Conservation (phyloP, 2,888 invertebrate species). For the Strigamia maritima region DNA sequence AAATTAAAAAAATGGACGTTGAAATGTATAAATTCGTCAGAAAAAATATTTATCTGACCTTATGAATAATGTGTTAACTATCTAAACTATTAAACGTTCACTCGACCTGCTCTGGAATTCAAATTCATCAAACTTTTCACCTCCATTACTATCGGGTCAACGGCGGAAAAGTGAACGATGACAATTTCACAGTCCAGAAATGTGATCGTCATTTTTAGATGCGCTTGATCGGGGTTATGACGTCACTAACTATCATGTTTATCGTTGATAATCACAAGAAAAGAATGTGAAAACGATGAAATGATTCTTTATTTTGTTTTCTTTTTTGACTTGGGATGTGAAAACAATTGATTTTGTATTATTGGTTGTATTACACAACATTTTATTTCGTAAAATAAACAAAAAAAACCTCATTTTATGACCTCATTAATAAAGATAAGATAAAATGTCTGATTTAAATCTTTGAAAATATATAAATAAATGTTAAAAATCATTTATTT, state of each 20-base stretch:
- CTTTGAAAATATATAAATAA: background rate
- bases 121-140: conserved; percentile 29
- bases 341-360: too few species aligned
- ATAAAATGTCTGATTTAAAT: background rate
- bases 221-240: background rate
- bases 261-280: background rate
- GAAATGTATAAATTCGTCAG: background rate
- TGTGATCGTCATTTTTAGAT: background rate
- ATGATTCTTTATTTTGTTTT: background rate
- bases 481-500: background rate
- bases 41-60: background rate
- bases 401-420: background rate
- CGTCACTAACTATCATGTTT: background rate
- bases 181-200: background rate
- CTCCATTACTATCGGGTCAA: conserved; percentile 18
- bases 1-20: background rate
- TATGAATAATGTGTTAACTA: conserved; percentile 29
- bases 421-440: background rate
- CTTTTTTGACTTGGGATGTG: too few species aligned
- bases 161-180: background rate
- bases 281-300: background rate
- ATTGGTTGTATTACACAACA: too few species aligned
- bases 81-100: conserved; percentile 24
- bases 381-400: background rate
- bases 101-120: conserved; percentile 27